Evolutionary conservation across 2,797 vertebrate species (phyloP).

Genomic region (Lophius americanus): DNA sequence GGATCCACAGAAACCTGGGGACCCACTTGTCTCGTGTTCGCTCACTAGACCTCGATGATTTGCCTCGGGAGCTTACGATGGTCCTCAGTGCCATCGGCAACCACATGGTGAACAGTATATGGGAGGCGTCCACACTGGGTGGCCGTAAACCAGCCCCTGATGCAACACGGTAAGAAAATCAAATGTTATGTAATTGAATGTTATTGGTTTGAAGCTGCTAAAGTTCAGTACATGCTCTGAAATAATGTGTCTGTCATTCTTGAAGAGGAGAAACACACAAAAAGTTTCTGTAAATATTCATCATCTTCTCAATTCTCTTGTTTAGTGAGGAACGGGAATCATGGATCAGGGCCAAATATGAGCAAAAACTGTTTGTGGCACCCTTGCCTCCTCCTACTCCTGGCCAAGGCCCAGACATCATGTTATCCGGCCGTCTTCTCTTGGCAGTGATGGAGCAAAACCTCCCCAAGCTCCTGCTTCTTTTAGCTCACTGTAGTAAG

Average conservation of each 20-base stretch:
- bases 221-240: not conserved
- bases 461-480: conserved; percentile 87
- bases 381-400: conserved; percentile 82
- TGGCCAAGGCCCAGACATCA: conserved; percentile 82
- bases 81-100: conserved; percentile 92
- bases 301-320: conserved; percentile 13
- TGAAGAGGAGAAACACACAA: not conserved
- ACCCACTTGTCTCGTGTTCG: conserved; percentile 92
- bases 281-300: conserved; percentile 4
- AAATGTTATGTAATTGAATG: not conserved
- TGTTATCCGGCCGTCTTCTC: conserved; percentile 79
- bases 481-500: conserved; percentile 90
- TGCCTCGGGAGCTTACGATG: conserved; percentile 90
- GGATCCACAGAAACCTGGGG: conserved; percentile 93
- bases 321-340: conserved; percentile 91
- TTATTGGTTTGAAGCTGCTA: not conserved
- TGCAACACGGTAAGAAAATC: conserved; percentile 81
- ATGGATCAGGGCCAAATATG: conserved; percentile 95
- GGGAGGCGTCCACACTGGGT: conserved; percentile 89
- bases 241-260: not conserved
- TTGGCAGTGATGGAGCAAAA: conserved; percentile 87
- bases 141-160: conserved; percentile 87
- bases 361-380: conserved; percentile 92
- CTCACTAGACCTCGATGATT: conserved; percentile 91
- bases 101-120: conserved; percentile 89